These are phyloP conservation scores for Strigamia crassipes DNA, from an alignment of 2,888 invertebrate genomes.

Conservation along the genomic window DNA sequence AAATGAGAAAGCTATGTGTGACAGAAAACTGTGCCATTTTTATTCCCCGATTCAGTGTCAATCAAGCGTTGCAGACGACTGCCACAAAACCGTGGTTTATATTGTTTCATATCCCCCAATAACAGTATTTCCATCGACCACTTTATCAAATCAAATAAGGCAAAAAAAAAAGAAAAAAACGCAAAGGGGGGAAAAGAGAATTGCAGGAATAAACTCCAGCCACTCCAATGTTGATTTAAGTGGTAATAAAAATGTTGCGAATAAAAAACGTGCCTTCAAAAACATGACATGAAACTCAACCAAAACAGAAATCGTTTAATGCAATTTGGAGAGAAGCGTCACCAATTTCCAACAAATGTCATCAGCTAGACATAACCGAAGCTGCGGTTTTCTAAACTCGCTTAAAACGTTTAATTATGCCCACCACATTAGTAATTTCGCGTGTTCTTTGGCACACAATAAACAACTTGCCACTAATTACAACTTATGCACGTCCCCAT, in stretches of 20 bases:
- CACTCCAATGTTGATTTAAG: background rate
- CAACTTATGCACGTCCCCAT: background rate
- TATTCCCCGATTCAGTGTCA: conserved; percentile 5
- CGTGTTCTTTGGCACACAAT: conserved; percentile 26
- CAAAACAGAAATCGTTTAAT: background rate
- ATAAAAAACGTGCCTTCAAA: background rate
- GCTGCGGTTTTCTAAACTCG: conserved; percentile 17
- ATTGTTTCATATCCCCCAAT: conserved; percentile 23
- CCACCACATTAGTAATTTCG: conserved; percentile 27
- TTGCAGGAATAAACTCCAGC: background rate
- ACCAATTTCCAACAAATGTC: conserved; percentile 19
- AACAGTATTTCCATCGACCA: conserved; percentile 24
- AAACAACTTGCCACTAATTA: conserved; percentile 34
- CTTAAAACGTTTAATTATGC: conserved; percentile 31
- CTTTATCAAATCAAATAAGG: conserved; percentile 10
- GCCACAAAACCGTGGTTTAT: background rate
- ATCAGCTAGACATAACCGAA: background rate
- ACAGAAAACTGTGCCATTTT: background rate
- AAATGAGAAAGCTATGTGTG: background rate
- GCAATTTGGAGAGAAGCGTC: background rate
- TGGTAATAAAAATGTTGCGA: background rate
- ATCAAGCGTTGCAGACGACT: conserved; percentile 28
- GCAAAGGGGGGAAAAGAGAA: background rate
- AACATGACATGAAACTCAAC: background rate
- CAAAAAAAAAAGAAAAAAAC: background rate